Percentiles rank a stretch among this genome's conserved stretches.
Evolutionary conservation across 2,888 invertebrate genomes (phyloP).

Genomic region (Tribolium freemani): DNA sequence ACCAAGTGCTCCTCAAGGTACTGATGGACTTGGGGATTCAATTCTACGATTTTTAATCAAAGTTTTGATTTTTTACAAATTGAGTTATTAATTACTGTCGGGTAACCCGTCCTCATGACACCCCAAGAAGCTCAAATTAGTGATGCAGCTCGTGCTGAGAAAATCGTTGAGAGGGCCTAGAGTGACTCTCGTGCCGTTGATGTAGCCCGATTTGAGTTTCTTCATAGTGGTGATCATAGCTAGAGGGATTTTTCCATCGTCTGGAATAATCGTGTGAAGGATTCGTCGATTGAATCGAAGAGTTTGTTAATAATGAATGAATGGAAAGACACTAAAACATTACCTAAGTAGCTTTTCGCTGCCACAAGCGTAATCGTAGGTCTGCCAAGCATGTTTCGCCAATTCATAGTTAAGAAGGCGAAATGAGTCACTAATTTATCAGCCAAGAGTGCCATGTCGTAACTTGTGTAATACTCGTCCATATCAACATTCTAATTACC

Average conservation of each 20-base stretch:
- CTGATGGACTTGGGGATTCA: slow-evolving; percentile 86
- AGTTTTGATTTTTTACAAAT: neutral
- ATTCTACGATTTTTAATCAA: slow-evolving; percentile 67
- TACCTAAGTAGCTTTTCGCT: slow-evolving; percentile 89
- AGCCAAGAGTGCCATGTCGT: slow-evolving; percentile 94
- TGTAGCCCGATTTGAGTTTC: slow-evolving; percentile 97
- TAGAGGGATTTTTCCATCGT: slow-evolving; percentile 91
- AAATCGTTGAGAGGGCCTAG: slow-evolving; percentile 96
- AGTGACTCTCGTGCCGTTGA: slow-evolving; percentile 98
- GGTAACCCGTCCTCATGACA: slow-evolving; percentile 94
- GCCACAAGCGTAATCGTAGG: slow-evolving; percentile 94
- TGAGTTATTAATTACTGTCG: slow-evolving; percentile 74
- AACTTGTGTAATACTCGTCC: slow-evolving; percentile 96
- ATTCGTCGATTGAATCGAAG: neutral
- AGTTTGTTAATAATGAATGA: neutral
- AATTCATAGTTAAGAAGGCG: slow-evolving; percentile 95
- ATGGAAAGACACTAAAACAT: slow-evolving; percentile 53
- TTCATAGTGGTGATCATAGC: slow-evolving; percentile 98
- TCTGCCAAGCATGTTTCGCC: slow-evolving; percentile 97
- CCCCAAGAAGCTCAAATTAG: slow-evolving; percentile 95
- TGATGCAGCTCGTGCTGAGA: slow-evolving; percentile 96
- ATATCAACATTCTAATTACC: slow-evolving; percentile 84
- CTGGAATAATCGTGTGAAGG: slow-evolving; percentile 66
- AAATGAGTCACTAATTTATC: slow-evolving; percentile 95
- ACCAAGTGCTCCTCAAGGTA: slow-evolving; percentile 89